These are phyloP conservation scores for Pemphigus obesinymphae DNA, from an alignment of 1,140 invertebrate species.

Conservation along the genomic window DNA sequence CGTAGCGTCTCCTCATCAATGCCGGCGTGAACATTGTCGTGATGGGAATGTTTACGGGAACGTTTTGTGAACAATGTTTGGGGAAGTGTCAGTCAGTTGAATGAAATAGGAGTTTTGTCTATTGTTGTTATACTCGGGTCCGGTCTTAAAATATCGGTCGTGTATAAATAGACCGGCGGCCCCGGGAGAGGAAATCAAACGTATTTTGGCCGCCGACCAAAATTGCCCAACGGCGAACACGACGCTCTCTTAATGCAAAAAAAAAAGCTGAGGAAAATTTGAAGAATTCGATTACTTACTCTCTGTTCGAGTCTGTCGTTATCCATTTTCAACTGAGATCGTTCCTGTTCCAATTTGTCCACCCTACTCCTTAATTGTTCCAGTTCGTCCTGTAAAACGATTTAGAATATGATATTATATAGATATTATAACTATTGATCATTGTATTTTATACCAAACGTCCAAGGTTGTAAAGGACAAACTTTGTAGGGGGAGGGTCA, in stretches of 20 bases:
- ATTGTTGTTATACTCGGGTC: slow-evolving; percentile 4
- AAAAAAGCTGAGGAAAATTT: not conserved
- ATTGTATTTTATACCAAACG: too few species aligned
- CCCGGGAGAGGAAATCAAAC: slow-evolving; percentile 19
- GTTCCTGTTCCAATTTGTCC: slow-evolving; percentile 81
- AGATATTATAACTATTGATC: too few species aligned
- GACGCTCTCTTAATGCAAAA: not conserved
- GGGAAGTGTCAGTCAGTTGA: slow-evolving; percentile 24
- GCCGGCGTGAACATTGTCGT: slow-evolving; percentile 25
- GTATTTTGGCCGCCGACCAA: slow-evolving; percentile 17
- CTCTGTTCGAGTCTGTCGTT: slow-evolving; percentile 85
- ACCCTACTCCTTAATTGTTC: slow-evolving; percentile 73
- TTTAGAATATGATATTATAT: not conserved
- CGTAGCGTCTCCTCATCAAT: slow-evolving; percentile 19
- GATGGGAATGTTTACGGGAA: not conserved
- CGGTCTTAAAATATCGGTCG: slow-evolving; percentile 38
- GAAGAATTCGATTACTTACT: slow-evolving; percentile 58
- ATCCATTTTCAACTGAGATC: slow-evolving; percentile 76
- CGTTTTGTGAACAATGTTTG: slow-evolving; percentile 1
- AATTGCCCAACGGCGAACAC: not conserved
- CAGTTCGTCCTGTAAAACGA: slow-evolving; percentile 69
- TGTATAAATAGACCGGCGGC: slow-evolving; percentile 36
- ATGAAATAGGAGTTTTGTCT: not conserved
- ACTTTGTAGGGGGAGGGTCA: too few species aligned
- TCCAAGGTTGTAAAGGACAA: too few species aligned